These are phyloP conservation scores for Phytoseiulus persimilis DNA, from an alignment of 2,888 invertebrate genomes.

Conservation along the genomic window DNA sequence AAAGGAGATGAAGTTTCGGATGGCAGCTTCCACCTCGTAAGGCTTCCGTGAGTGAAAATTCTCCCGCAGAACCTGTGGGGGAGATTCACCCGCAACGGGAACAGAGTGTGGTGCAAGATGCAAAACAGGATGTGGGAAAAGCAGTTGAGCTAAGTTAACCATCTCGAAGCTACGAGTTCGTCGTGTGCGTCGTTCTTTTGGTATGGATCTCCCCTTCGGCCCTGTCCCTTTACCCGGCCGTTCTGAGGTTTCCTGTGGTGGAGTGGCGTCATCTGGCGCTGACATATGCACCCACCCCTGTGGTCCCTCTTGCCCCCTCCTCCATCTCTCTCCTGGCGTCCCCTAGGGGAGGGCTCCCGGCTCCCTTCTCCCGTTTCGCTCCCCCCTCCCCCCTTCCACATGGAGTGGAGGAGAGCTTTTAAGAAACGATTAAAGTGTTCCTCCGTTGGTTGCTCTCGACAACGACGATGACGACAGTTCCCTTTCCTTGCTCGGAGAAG, in stretches of 20 bases:
- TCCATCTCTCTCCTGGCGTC: not conserved
- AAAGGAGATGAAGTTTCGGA: not conserved
- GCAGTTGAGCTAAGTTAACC: not conserved
- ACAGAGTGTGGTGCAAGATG: not conserved
- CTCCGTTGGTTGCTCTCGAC: conserved; percentile 11
- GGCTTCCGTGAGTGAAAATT: too few species aligned
- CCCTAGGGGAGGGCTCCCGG: not conserved
- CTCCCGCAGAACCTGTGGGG: not conserved
- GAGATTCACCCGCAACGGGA: not conserved
- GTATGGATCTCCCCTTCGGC: not conserved
- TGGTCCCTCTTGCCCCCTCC: not conserved
- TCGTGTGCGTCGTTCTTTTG: not conserved
- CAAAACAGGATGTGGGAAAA: not conserved
- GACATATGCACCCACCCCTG: conserved; percentile 38
- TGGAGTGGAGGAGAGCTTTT: conserved; percentile 25
- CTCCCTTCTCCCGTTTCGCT: not conserved
- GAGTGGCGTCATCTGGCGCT: conserved; percentile 36
- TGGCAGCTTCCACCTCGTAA: too few species aligned
- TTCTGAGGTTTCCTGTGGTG: conserved; percentile 27
- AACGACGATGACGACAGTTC: not conserved
- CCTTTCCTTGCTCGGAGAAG: not conserved
- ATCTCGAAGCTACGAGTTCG: not conserved
- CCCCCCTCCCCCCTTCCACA: not conserved
- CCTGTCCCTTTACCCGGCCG: not conserved
- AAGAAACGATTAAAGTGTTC: conserved; percentile 38